Evolutionary conservation across 1,140 invertebrate genomes (phyloP).

Genomic region (Rhyacophila brunnea): DNA sequence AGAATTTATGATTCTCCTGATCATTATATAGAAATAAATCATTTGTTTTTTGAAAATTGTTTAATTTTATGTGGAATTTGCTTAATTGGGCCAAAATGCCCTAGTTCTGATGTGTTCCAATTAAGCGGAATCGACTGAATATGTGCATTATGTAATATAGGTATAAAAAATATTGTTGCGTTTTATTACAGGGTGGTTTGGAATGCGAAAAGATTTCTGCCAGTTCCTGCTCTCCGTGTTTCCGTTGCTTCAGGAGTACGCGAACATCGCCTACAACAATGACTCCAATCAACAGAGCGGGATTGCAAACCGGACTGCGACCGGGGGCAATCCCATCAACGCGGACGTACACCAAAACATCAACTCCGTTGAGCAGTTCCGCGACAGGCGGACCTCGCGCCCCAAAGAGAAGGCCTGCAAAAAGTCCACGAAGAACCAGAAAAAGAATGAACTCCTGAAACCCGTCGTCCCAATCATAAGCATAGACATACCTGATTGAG

Average conservation of each 20-base stretch:
- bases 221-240: constrained; percentile 90
- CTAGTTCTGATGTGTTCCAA: too few species aligned
- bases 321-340: constrained; percentile 52
- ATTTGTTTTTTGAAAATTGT: too few species aligned
- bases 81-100: too few species aligned
- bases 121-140: too few species aligned
- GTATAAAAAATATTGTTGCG: too few species aligned
- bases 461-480: constrained; percentile 83
- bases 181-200: constrained; percentile 95
- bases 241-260: constrained; percentile 95
- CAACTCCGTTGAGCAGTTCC: constrained; percentile 53
- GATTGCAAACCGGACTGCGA: constrained; percentile 39
- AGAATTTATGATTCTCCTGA: too few species aligned
- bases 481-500: constrained; percentile 87
- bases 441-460: constrained; percentile 74
- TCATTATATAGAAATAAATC: too few species aligned
- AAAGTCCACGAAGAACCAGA: constrained; percentile 62
- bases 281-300: constrained; percentile 53
- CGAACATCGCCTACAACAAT: constrained; percentile 93
- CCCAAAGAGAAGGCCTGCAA: constrained; percentile 60
- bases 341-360: constrained; percentile 43
- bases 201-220: constrained; percentile 95
- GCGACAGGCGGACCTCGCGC: constrained; percentile 49
- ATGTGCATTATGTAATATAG: too few species aligned
- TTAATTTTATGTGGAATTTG: too few species aligned